phyloP scores from a whole-genome alignment of 35 echinoderm and acorn worm genomes.

The Ptychodera flava region DNA sequence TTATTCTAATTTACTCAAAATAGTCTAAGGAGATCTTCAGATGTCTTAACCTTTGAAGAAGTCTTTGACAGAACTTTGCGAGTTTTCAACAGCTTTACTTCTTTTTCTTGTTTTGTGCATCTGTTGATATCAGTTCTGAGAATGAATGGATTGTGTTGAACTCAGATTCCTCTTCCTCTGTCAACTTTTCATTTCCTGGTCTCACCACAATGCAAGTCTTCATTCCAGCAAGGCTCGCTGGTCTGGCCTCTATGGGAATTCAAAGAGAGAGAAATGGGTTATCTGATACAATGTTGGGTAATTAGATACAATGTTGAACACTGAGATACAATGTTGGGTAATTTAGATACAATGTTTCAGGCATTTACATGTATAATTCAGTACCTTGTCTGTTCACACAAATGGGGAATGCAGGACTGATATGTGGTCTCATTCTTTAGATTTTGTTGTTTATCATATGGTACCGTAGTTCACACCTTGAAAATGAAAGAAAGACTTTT shows the following conservation, averaged over 20 bases:
- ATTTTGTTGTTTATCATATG: too few species aligned
- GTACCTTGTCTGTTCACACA: too few species aligned
- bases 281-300: neutral
- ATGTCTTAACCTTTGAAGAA: too few species aligned
- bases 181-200: slow-evolving; percentile 45
- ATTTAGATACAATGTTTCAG: slow-evolving; percentile 14
- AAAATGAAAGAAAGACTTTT: too few species aligned
- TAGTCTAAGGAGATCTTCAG: too few species aligned
- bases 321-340: neutral
- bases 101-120: neutral
- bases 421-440: too few species aligned
- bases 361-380: too few species aligned
- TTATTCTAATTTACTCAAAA: too few species aligned
- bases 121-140: slow-evolving; percentile 30
- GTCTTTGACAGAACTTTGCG: too few species aligned
- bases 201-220: slow-evolving; percentile 38
- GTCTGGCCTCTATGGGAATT: slow-evolving; percentile 40
- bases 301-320: neutral
- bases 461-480: too few species aligned
- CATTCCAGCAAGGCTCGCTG: slow-evolving; percentile 49
- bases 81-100: too few species aligned
- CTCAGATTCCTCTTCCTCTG: slow-evolving; percentile 26
- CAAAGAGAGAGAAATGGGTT: neutral
- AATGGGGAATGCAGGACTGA: too few species aligned
- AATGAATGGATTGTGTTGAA: slow-evolving; percentile 46